Percentiles rank a stretch among this genome's conserved stretches.
Evolutionary conservation across 30 jellyfish, hydroid and myxozoan species (phyloP).

Genomic region (Chironex yamaguchii): DNA sequence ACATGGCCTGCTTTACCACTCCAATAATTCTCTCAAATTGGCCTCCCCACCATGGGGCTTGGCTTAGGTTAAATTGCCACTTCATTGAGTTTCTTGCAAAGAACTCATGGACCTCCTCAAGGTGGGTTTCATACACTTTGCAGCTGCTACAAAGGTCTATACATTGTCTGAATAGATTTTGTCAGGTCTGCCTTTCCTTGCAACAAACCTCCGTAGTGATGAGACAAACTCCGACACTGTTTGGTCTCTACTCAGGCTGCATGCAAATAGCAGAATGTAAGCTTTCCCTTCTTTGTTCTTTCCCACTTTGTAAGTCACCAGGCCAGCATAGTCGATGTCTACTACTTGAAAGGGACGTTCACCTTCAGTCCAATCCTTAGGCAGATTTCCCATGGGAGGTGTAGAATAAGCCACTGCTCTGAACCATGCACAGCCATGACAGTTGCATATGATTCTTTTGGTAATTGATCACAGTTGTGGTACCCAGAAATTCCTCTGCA

Average conservation of each 20-base stretch:
- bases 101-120: constrained; percentile 51
- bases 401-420: constrained; percentile 46
- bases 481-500: constrained; percentile 28
- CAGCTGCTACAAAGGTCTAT: constrained; percentile 63
- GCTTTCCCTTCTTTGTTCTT: constrained; percentile 58
- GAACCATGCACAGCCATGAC: constrained; percentile 72
- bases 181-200: constrained; percentile 69
- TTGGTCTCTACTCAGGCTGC: constrained; percentile 79
- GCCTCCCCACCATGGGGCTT: constrained; percentile 94
- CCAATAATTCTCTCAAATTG: constrained; percentile 82
- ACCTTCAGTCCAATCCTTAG: constrained; percentile 65
- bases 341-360: constrained; percentile 54
- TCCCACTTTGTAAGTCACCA: constrained; percentile 28
- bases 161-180: constrained; percentile 76
- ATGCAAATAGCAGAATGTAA: constrained; percentile 67
- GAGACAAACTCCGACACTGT: constrained; percentile 49
- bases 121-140: constrained; percentile 57
- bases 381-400: constrained; percentile 70
- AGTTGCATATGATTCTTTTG: constrained; percentile 31
- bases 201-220: constrained; percentile 56
- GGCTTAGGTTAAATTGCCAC: constrained; percentile 78
- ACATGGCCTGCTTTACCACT: constrained; percentile 66
- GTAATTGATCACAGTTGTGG: constrained; percentile 32
- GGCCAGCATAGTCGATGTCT: constrained; percentile 77
- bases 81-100: constrained; percentile 30